Conservation (phyloP, 1,140 invertebrate genomes). For the Branchinecta lindahli region DNA sequence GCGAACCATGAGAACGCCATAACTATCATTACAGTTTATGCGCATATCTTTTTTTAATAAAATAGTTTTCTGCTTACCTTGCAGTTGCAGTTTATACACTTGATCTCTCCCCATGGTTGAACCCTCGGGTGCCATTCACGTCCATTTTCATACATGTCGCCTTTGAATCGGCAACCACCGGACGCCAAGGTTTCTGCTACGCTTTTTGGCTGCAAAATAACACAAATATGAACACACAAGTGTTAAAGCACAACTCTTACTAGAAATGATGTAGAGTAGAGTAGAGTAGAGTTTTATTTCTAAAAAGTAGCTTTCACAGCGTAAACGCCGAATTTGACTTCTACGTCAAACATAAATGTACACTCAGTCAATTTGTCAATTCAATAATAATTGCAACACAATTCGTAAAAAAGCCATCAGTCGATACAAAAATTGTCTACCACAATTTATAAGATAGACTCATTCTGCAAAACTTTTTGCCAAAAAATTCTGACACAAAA, state of each 20-base stretch:
- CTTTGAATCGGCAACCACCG: constrained; percentile 28
- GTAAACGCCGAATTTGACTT: no score
- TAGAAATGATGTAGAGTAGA: no score
- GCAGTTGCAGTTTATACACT: constrained; percentile 71
- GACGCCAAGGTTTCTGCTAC: constrained; percentile 22
- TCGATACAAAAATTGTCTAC: no score
- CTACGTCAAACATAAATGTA: no score
- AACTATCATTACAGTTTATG: not conserved
- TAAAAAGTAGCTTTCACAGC: no score
- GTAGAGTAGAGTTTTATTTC: no score
- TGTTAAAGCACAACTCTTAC: not conserved
- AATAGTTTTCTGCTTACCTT: constrained; percentile 44
- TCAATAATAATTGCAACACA: no score
- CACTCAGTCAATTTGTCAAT: no score
- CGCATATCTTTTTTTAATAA: not conserved
- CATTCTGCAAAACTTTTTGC: no score
- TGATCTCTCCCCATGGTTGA: constrained; percentile 57
- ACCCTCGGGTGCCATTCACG: constrained; percentile 69
- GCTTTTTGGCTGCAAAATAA: not conserved
- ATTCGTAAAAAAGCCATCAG: no score
- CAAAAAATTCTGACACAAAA: not conserved
- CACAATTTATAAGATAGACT: no score
- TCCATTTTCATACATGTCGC: constrained; percentile 55
- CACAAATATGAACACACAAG: constrained; percentile 5
- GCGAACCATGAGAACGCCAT: no score